phyloP scores from a whole-genome alignment of 2,797 vertebrate genomes.

The Gephyroberyx darwinii region DNA sequence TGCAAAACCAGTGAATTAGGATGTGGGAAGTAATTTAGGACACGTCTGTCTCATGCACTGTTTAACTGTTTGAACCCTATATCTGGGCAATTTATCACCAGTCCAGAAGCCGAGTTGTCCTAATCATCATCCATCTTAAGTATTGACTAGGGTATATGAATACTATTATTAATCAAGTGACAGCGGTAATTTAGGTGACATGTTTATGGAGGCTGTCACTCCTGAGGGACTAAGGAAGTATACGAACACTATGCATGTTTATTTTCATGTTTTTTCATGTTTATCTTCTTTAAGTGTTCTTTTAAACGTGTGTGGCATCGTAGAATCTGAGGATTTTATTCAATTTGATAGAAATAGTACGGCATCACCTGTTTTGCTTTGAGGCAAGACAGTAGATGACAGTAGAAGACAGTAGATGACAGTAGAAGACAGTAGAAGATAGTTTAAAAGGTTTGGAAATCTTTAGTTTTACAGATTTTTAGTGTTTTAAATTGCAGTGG shows the following conservation, averaged over 20 bases:
- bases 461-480: too few relatives aligned
- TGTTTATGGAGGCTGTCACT: background rate
- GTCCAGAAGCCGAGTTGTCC: constrained; percentile 20
- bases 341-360: too few relatives aligned
- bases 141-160: constrained; percentile 50
- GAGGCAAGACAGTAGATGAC: too few relatives aligned
- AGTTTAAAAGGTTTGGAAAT: background rate
- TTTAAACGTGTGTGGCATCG: too few relatives aligned
- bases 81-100: constrained; percentile 36
- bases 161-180: constrained; percentile 22
- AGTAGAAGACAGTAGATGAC: too few relatives aligned
- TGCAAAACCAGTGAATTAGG: constrained; percentile 15
- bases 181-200: constrained; percentile 28
- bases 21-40: constrained; percentile 8
- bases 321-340: background rate
- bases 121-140: constrained; percentile 61
- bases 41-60: background rate
- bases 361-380: too few relatives aligned
- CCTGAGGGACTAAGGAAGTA: background rate
- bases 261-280: too few relatives aligned
- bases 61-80: constrained; percentile 9
- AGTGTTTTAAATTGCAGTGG: too few relatives aligned
- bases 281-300: background rate
- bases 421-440: too few relatives aligned
- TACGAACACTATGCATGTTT: background rate